Conservation (phyloP, 1,140 invertebrate genomes). For the Drosophila eugracilis region DNA sequence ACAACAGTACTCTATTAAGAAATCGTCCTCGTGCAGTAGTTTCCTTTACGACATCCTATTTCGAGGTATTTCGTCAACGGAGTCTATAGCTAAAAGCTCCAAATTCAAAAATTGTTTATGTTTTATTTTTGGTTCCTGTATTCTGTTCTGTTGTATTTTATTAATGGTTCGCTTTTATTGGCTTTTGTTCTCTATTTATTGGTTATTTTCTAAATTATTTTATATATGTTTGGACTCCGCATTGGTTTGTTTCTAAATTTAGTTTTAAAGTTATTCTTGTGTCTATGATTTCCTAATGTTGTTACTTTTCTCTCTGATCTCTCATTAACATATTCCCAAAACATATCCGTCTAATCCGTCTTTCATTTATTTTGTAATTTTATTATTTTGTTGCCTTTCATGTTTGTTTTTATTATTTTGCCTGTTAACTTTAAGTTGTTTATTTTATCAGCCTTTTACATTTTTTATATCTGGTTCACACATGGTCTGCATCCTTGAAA, state of each 20-base stretch:
- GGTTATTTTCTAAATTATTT: slow-evolving; percentile 5
- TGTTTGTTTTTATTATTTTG: slow-evolving; percentile 17
- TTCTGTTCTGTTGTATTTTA: slow-evolving; percentile 14
- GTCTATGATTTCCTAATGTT: slow-evolving; percentile 12
- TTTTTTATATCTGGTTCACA: not conserved
- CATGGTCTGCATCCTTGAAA: slow-evolving; percentile 9
- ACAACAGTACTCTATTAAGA: slow-evolving; percentile 83
- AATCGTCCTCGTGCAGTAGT: slow-evolving; percentile 85
- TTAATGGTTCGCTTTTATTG: slow-evolving; percentile 19
- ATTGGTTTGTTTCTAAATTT: slow-evolving; percentile 22
- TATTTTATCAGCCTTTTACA: no score
- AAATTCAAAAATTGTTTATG: slow-evolving; percentile 61
- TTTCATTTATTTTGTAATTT: not conserved
- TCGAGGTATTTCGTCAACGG: slow-evolving; percentile 84
- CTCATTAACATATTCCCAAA: not conserved
- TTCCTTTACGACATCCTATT: slow-evolving; percentile 85
- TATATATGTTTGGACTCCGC: not conserved
- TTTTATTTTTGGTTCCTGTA: slow-evolving; percentile 51
- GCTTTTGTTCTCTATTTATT: slow-evolving; percentile 18
- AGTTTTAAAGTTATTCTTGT: slow-evolving; percentile 1
- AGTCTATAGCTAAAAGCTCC: slow-evolving; percentile 59
- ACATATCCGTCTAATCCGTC: no score
- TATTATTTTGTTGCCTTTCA: not conserved
- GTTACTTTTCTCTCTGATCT: not conserved
- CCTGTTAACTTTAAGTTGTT: slow-evolving; percentile 9